Evolutionary conservation across 2,113 vertebrate species (phyloP), one percentile per base, ranked within the genome.

Genomic region (Raphicerus campestris): DNA sequence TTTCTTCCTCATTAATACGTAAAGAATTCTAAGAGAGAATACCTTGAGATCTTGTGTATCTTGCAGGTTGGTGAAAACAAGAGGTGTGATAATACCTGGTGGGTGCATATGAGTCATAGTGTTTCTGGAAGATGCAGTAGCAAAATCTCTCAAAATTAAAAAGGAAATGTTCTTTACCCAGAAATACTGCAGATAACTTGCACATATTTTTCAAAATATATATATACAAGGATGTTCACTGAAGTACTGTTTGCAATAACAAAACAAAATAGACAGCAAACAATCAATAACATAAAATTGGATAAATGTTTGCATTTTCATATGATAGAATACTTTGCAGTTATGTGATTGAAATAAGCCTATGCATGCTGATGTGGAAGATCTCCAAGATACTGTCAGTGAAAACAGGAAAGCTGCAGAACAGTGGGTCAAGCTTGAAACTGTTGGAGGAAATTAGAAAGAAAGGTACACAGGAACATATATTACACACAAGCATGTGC

Each of bases 281-380:
- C 1, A 53, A 19, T 30, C 85, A 56, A 53, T 90, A 58, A 42
- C 49, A 82, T 91, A 53, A 10, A 10, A 56, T 35, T 77, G 73
- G 35, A 94, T 91, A 92, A 88, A 42, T 93, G 70, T 93, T 51
- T 91, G 22, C 55, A 20, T 93, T 93, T 92, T 97, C 60, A 81
- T 45, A 3, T 87, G 45, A 49, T 82, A 14, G 9, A 93, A 30
- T 89, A 73, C 13, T 42, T 9, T 80, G 20, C 16, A 87, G 22
- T 61, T 86, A 70, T 86, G 14, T 83, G 63, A 90, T 92, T 78
- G 53, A 94, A 45, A 19, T 60, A 78, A 20, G 47, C 17, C 8
- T 89, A 2, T 80, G 7, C 26, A 7, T 89, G 30, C 22, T 83
- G 47, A 70, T 60, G 42, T 42, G 22, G 30, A 89, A 80, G 16